phyloP scores from a whole-genome alignment of 2,888 invertebrate genomes.

The Phymatocera aterrima region DNA sequence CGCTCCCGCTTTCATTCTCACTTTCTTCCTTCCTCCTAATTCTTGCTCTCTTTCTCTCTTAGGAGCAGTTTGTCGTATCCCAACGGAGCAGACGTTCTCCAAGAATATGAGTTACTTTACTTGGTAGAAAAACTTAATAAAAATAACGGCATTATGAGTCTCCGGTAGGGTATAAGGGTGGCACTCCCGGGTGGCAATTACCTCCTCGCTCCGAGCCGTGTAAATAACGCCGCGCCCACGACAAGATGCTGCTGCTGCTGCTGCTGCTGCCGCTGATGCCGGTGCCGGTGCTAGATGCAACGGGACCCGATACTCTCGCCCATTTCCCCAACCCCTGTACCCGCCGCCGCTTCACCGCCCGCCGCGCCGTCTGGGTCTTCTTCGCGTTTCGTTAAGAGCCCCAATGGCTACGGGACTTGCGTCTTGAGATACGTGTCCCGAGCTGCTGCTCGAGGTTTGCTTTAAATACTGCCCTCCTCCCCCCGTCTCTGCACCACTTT shows the following conservation, averaged over 20 bases:
- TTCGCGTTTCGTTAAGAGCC: not conserved
- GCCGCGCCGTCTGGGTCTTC: not conserved
- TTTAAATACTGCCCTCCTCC: slow-evolving; percentile 6
- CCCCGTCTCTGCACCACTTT: not conserved
- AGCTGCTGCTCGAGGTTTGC: not conserved
- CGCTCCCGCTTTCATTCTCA: not conserved
- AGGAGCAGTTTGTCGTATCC: slow-evolving; percentile 54
- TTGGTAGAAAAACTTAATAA: slow-evolving; percentile 60
- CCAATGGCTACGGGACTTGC: not conserved
- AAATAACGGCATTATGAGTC: slow-evolving; percentile 59
- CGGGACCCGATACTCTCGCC: not conserved
- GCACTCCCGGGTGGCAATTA: slow-evolving; percentile 56
- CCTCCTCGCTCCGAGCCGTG: slow-evolving; percentile 47
- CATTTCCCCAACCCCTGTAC: not conserved
- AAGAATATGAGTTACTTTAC: slow-evolving; percentile 53
- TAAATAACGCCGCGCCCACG: slow-evolving; percentile 54
- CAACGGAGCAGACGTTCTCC: slow-evolving; percentile 49
- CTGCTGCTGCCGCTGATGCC: slow-evolving; percentile 52
- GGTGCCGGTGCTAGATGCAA: slow-evolving; percentile 46
- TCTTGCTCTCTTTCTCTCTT: slow-evolving; percentile 43
- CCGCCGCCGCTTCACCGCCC: no score
- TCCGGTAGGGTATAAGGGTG: slow-evolving; percentile 42
- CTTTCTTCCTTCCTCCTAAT: slow-evolving; percentile 51
- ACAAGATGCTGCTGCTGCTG: slow-evolving; percentile 48
- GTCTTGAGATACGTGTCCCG: not conserved